Base-by-base conservation (phyloP, 2,113 vertebrate species). In the Cebus imitator region DNA sequence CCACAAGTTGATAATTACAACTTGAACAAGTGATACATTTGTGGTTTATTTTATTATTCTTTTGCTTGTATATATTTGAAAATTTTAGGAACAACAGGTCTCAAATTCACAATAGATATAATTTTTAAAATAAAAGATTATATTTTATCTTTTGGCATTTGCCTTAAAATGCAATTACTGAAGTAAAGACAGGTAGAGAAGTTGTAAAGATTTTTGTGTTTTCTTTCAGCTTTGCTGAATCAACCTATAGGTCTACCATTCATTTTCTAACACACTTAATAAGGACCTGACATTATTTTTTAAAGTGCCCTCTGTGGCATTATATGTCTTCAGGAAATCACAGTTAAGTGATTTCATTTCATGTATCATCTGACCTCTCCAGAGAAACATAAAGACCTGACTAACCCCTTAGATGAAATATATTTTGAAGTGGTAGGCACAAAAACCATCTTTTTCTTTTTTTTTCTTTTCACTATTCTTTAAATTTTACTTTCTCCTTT, bases 141-240 rank as follows among this genome's bases (percentile, higher is more conserved):
- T 45, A 37, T 72, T 64, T 94, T 87, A 40, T 80, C 37, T 90
- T 95, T 90, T 40, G 25, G 13, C 20, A 13, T 97, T 79, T 87
- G 40, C 17, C 21, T 87, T 86, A 75, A 80, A 70, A 90, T 73
- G 12, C 48, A 87, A 45, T 18, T 72, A 55, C 55, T 68, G 48
- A 32, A 70, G 5, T 87, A 37, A 78, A 93, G 45, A 45, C 40
- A 8, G 2, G 27, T 8, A 61, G 80, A 95, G 45, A 87, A 95
- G n/a, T 72, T 55, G 21, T 75, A 66, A n/a, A 50, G 55, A 68
- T 66, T 57, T 93, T 55, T n/a, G 12, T 32, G 6, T 86, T 84
- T 91, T 45, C 45, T 61, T 73, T 95, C 9, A 52, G 45, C 55
- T 87, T 88, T 79, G 48, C 21, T 17, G 8, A 43, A 66, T 57